phyloP scores from a whole-genome alignment of 2,888 invertebrate species.

The Gymnosoma rotundatum region DNA sequence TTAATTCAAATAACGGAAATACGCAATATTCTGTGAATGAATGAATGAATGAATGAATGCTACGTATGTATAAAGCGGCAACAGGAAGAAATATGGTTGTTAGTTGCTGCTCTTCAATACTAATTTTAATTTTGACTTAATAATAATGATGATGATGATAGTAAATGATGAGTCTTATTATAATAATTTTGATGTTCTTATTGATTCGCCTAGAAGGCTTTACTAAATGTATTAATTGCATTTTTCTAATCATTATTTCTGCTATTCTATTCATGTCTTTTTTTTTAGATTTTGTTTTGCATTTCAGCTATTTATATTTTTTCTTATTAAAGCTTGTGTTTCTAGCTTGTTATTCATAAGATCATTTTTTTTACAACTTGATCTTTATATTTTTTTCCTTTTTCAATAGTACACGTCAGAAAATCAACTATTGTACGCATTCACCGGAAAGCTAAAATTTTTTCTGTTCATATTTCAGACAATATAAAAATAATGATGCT shows the following conservation, averaged over 20 bases:
- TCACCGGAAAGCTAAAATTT: slow-evolving; percentile 42
- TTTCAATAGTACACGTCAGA: not conserved
- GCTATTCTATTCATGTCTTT: not conserved
- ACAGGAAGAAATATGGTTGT: slow-evolving; percentile 33
- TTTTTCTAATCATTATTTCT: slow-evolving; percentile 45
- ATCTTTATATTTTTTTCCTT: slow-evolving; percentile 1
- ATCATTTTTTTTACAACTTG: slow-evolving; percentile 2
- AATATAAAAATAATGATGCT: slow-evolving; percentile 41
- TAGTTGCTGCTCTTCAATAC: slow-evolving; percentile 32
- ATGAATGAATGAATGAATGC: not conserved
- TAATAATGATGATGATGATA: slow-evolving; percentile 7
- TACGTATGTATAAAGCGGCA: slow-evolving; percentile 19
- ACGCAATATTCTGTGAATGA: slow-evolving; percentile 46
- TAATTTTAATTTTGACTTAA: slow-evolving; percentile 32
- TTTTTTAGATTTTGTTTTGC: not conserved
- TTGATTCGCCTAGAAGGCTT: slow-evolving; percentile 43
- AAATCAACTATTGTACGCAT: slow-evolving; percentile 37
- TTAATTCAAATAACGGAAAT: slow-evolving; percentile 49
- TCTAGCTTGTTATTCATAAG: not conserved
- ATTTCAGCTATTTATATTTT: not conserved
- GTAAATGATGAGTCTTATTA: slow-evolving; percentile 27
- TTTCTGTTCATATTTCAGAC: slow-evolving; percentile 18
- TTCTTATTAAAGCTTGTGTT: not conserved
- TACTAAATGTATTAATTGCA: slow-evolving; percentile 43
- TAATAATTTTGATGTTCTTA: slow-evolving; percentile 44